Percentiles rank a stretch among this genome's conserved stretches.
These are phyloP conservation scores for Latrodectus elegans DNA, from an alignment of 2,888 invertebrate genomes.

Conservation along the genomic window DNA sequence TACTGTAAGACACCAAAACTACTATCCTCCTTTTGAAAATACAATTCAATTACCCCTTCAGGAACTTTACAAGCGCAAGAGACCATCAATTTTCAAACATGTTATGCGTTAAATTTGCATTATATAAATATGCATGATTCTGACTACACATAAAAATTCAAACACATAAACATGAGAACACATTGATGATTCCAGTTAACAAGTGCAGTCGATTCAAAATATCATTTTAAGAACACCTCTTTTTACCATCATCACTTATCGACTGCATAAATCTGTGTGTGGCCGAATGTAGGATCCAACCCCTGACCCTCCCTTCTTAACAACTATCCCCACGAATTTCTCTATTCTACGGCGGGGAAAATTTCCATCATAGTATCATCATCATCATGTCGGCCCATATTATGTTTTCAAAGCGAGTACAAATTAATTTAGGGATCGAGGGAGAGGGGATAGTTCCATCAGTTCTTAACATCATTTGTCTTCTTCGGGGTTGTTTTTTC, in stretches of 20 bases:
- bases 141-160: background rate
- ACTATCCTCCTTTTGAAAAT: too few species aligned
- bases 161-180: background rate
- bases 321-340: conserved; percentile 44
- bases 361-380: conserved; percentile 66
- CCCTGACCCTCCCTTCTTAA: conserved; percentile 53
- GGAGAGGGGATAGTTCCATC: conserved; percentile 38
- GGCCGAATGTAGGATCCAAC: conserved; percentile 61
- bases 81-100: too few species aligned
- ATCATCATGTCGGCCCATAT: conserved; percentile 61
- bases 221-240: background rate
- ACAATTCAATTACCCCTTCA: too few species aligned
- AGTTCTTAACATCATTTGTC: conserved; percentile 49
- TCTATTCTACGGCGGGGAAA: conserved; percentile 4
- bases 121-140: too few species aligned
- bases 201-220: background rate
- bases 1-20: too few species aligned
- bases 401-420: conserved; percentile 67
- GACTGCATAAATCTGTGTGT: conserved; percentile 49
- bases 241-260: conserved; percentile 51
- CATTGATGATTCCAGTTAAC: background rate
- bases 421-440: conserved; percentile 66
- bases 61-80: too few species aligned
- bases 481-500: conserved; percentile 44
- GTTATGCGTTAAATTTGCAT: too few species aligned